Conservation (phyloP, 2,888 invertebrate species). For the Julus scandinavius region DNA sequence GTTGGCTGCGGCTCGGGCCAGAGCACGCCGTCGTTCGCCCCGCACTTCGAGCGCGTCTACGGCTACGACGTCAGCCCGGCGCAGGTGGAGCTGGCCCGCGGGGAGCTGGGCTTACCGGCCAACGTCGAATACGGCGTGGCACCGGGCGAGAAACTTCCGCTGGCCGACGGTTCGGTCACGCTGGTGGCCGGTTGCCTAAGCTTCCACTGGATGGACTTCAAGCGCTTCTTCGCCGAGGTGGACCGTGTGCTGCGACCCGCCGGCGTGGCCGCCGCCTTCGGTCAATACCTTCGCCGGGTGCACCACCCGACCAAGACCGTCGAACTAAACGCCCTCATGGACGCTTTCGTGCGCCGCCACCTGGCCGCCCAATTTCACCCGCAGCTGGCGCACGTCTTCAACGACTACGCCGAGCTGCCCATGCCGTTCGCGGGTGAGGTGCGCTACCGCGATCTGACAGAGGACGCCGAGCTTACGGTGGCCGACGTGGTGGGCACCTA, state of each 20-base stretch:
- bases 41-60: slow-evolving; percentile 66
- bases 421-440: not conserved
- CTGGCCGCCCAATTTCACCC: not conserved
- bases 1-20: slow-evolving; percentile 70
- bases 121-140: slow-evolving; percentile 63
- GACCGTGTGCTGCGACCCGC: slow-evolving; percentile 65
- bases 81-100: slow-evolving; percentile 65
- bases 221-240: slow-evolving; percentile 66
- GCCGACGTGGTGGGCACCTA: not conserved
- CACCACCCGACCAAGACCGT: not conserved
- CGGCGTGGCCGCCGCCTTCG: slow-evolving; percentile 64
- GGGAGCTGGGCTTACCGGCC: slow-evolving; percentile 59
- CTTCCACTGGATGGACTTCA: slow-evolving; percentile 68
- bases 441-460: not conserved
- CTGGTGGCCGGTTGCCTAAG: slow-evolving; percentile 67
- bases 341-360: not conserved
- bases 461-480: not conserved
- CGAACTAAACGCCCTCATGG: not conserved
- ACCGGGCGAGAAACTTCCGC: slow-evolving; percentile 65
- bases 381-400: not conserved
- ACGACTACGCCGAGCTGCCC: not conserved
- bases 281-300: not conserved
- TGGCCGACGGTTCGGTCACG: slow-evolving; percentile 63
- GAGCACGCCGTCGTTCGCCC: slow-evolving; percentile 66
- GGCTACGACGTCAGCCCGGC: slow-evolving; percentile 67